Base-by-base conservation (phyloP, 2,113 vertebrate species). In the Zapus hudsonius region DNA sequence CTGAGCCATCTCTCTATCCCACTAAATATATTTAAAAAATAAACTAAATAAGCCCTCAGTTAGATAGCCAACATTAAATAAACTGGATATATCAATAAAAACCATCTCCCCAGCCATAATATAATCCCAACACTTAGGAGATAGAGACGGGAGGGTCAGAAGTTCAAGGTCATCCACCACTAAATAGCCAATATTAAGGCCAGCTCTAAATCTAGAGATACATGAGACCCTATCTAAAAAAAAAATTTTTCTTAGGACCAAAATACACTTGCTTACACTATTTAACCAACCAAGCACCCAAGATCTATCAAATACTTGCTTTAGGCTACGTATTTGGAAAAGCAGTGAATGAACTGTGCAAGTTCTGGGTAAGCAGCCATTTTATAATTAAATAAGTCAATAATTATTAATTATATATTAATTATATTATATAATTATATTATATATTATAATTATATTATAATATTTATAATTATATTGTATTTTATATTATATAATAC, bases 311-410 rank as follows among this genome's bases (percentile, higher is more conserved):
- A 91, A 89, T 84, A 95, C 59, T 38, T 69, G 33, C 47, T 84
- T 64, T 70, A 42, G 29, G 42, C 72, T 87, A 87, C 72, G n/a
- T 87, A 81, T 82, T 82, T 87, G 81, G 80, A 92, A 93, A 93
- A 69, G 84, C 69, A 87, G 27, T 89, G 59, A 89, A 94, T 87
- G 93, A 91, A 89, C 19, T 85, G 52, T 90, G 29, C 67, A n/a
- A n/a, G n/a, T n/a, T n/a, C n/a, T n/a, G n/a, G n/a, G n/a, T n/a
- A n/a, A n/a, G n/a, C n/a, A n/a, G n/a, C n/a, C n/a, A n/a, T n/a
- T n/a, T n/a, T n/a, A n/a, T n/a, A n/a, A n/a, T n/a, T n/a, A n/a
- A n/a, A n/a, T n/a, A n/a, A n/a, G n/a, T n/a, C n/a, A n/a, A n/a
- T n/a, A n/a, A n/a, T n/a, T n/a, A n/a, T n/a, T n/a, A n/a, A n/a